phyloP scores from a whole-genome alignment of 2,797 vertebrate genomes.

The Percopsis omiscomaycus region DNA sequence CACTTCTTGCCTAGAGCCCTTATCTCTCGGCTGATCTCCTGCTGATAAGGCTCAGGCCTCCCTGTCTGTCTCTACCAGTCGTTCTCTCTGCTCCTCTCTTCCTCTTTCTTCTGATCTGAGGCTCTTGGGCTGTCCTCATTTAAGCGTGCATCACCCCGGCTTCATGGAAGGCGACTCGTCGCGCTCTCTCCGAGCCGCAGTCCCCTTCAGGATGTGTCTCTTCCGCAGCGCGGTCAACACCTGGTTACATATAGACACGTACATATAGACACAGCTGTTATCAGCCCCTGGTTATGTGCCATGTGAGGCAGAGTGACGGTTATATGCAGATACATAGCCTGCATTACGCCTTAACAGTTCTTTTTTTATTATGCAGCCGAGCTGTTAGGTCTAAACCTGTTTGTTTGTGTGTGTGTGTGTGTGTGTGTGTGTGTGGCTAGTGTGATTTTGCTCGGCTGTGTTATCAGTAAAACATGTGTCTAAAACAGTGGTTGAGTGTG shows the following conservation, averaged over 20 bases:
- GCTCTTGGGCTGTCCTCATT: slow-evolving; percentile 47
- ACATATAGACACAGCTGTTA: too few relatives aligned
- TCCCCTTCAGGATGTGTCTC: slow-evolving; percentile 12
- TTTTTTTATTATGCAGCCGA: too few relatives aligned
- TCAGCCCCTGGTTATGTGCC: too few relatives aligned
- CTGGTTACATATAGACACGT: too few relatives aligned
- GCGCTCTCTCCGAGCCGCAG: slow-evolving; percentile 40
- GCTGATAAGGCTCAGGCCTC: slow-evolving; percentile 66
- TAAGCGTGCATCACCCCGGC: not conserved
- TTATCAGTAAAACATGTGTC: not conserved
- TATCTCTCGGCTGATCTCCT: slow-evolving; percentile 69
- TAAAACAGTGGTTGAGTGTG: not conserved
- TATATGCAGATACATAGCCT: too few relatives aligned
- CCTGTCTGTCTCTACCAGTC: slow-evolving; percentile 35
- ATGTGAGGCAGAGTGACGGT: too few relatives aligned
- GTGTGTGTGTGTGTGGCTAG: not conserved
- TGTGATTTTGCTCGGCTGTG: slow-evolving; percentile 2
- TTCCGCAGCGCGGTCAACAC: too few relatives aligned
- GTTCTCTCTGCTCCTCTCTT: slow-evolving; percentile 48
- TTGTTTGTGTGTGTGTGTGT: not conserved
- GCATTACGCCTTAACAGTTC: too few relatives aligned
- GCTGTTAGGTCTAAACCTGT: not conserved
- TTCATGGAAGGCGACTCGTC: slow-evolving; percentile 35
- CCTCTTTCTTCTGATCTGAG: slow-evolving; percentile 44
- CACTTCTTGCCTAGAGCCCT: slow-evolving; percentile 66